Base-by-base conservation (phyloP, 2,797 vertebrate species). In the Lacerta bilineata region DNA sequence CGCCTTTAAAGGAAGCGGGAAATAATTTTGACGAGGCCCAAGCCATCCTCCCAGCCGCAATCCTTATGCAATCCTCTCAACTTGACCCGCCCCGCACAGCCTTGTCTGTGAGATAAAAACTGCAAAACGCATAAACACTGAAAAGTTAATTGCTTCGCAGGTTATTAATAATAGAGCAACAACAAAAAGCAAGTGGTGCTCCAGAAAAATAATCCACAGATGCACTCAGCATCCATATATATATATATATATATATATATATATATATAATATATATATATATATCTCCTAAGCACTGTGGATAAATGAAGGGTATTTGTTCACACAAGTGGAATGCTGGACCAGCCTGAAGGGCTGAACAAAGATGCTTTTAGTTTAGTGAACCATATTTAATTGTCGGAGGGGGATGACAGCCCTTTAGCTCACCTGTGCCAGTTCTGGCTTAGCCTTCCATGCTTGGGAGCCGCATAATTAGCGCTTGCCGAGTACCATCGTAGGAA, bases 351-450 rank as follows among this genome's bases (percentile, higher is more conserved):
- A 76, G 46, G 77, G 80, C 78, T 88, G 87, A 91, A 84, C 39
- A 90, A 68, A 89, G 93, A 95, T 94, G 92, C 91, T 96, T 96
- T 96, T 95, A 95, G 93, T 92, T 86, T 92, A 80, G 41, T 96
- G 95, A 96, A 95, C 93, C 93, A 71, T 88, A 91, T 86, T 88
- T 96, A 96, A 95, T 91, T 82, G 50, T 55, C 91, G 83, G 94
- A 76, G 94, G 91, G 95, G 33, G 33, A 85, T 84, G 77, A 89
- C 91, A 93, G 87, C 89, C 83, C 55, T 93, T 72, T 29, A 50
- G 27, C 87, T 95, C 93, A 96, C 87, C 15, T 3, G 82, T 84
- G 75, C 78, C 86, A 27, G 64, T 91, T 76, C 75, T 87, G 39
- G 27, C 77, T 86, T 41, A 82, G 33, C 76, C 75, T 78, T 91